phyloP scores from a whole-genome alignment of 1,140 invertebrate genomes.

The Manduca sexta region DNA sequence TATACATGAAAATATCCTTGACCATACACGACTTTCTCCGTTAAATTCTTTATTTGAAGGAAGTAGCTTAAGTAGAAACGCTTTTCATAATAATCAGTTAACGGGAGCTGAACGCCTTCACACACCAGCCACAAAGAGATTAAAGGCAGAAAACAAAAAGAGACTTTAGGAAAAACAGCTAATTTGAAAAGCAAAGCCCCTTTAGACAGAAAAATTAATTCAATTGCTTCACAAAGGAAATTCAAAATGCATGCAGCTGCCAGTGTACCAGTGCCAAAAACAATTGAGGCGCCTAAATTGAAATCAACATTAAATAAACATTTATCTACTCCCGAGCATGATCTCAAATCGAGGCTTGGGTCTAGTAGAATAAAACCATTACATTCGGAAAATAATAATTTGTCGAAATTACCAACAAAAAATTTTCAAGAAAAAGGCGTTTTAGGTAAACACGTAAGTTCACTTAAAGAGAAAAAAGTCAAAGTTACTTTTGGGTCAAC shows the following conservation, averaged over 20 bases:
- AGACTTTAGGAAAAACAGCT: too few relatives aligned
- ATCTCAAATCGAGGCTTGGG: not conserved
- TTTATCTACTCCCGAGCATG: not conserved
- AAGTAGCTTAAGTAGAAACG: not conserved
- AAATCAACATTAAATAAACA: conserved; percentile 10
- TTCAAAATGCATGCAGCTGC: conserved; percentile 15
- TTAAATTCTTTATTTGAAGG: conserved; percentile 6
- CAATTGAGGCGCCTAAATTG: conserved; percentile 14
- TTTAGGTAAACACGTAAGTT: conserved; percentile 8
- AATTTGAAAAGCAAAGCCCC: too few relatives aligned
- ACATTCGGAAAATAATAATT: not conserved
- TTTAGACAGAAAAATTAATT: too few relatives aligned
- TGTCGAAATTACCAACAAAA: not conserved
- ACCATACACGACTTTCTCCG: conserved; percentile 7
- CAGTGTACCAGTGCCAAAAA: conserved; percentile 15
- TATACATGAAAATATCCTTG: conserved; percentile 23
- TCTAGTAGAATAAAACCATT: not conserved
- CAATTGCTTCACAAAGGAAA: conserved; percentile 3
- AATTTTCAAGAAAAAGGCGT: not conserved
- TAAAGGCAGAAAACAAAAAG: not conserved
- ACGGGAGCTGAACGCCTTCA: not conserved
- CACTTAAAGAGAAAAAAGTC: conserved; percentile 22
- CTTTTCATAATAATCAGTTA: not conserved
- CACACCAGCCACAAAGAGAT: conserved; percentile 1
- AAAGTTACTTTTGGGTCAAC: conserved; percentile 27